Evolutionary conservation across 23 tunicate species (phyloP).

Genomic region (Trididemnum miniatum): DNA sequence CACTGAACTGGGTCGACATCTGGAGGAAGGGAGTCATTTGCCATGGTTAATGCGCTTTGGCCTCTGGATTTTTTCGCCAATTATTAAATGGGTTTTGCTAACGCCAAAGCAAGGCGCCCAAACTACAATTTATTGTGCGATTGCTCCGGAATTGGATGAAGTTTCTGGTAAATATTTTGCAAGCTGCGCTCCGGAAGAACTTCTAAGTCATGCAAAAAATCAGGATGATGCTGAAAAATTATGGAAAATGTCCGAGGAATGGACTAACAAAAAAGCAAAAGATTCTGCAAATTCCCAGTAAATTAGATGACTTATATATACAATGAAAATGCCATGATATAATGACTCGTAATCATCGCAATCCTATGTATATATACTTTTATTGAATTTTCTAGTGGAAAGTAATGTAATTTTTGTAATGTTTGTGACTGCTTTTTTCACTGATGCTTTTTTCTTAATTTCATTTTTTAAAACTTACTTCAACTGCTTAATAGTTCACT

Average conservation of each 20-base stretch:
- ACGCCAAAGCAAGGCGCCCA: slow-evolving; percentile 79
- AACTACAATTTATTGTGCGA: slow-evolving; percentile 65
- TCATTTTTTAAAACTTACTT: no score
- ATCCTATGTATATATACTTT: no score
- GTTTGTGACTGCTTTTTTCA: no score
- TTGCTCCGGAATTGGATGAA: slow-evolving; percentile 58
- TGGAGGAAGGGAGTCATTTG: not conserved
- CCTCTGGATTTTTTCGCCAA: not conserved
- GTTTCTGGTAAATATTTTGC: slow-evolving; percentile 60
- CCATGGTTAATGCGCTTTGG: not conserved
- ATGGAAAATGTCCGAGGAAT: slow-evolving; percentile 81
- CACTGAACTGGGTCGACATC: slow-evolving; percentile 66
- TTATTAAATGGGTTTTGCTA: not conserved
- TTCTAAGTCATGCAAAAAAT: slow-evolving; percentile 30
- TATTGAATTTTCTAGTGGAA: no score
- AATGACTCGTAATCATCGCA: no score
- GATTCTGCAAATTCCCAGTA: no score
- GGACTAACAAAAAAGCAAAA: slow-evolving; percentile 20
- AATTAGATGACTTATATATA: no score
- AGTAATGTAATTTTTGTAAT: no score
- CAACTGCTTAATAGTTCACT: no score
- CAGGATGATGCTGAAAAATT: slow-evolving; percentile 64
- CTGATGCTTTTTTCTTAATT: no score
- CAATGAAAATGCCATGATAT: not conserved
- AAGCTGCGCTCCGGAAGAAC: slow-evolving; percentile 2